Evolutionary conservation across 2,113 vertebrate species (phyloP).

Genomic region (Morone saxatilis): DNA sequence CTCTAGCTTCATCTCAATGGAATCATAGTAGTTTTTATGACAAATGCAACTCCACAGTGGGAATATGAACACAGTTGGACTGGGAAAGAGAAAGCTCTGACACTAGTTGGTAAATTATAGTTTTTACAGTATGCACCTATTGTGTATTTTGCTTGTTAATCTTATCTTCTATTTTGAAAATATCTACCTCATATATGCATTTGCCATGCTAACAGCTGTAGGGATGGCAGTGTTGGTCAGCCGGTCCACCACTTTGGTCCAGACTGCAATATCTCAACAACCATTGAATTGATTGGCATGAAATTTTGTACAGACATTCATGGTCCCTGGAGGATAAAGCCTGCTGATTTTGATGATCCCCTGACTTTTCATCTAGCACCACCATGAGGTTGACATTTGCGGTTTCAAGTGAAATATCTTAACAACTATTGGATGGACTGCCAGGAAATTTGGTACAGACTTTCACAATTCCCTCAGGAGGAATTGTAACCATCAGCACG

Average conservation of each 20-base stretch:
- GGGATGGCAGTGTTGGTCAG: neutral
- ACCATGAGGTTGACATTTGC: neutral
- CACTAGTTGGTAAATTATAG: constrained; percentile 25
- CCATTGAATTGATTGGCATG: neutral
- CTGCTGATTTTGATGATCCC: neutral
- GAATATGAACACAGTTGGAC: constrained; percentile 34
- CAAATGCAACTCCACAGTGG: constrained; percentile 34
- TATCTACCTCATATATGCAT: neutral
- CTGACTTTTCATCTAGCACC: neutral
- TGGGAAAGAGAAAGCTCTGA: constrained; percentile 24
- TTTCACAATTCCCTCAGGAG: neutral
- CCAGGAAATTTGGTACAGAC: neutral
- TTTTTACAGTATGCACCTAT: constrained; percentile 18
- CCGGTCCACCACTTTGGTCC: neutral
- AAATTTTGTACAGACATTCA: neutral
- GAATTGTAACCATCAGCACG: too few species aligned
- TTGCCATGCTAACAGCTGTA: neutral
- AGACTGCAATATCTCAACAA: neutral
- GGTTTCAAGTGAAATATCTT: neutral
- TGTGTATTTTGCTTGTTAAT: neutral
- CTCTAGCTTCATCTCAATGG: constrained; percentile 52
- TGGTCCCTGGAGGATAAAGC: neutral
- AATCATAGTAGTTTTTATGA: constrained; percentile 44
- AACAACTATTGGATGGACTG: neutral
- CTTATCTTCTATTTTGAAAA: neutral